A percentile compares a stretch with the other conserved stretches of the same genome.
phyloP scores from a whole-genome alignment of 2,797 vertebrate genomes.

The Melanotaenia pygmaea region DNA sequence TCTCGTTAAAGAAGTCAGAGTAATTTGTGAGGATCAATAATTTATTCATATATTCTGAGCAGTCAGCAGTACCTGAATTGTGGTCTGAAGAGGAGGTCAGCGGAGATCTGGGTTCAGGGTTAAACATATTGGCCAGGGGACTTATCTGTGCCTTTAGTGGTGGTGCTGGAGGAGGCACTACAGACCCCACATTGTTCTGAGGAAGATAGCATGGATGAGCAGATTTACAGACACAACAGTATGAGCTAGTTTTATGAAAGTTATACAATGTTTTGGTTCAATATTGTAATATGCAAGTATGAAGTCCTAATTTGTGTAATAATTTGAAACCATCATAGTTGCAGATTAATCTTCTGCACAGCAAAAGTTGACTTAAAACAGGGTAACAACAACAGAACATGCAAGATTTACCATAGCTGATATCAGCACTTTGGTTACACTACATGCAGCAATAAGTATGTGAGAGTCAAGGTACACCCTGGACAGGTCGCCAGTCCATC shows the following conservation, averaged over 20 bases:
- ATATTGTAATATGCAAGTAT: neutral
- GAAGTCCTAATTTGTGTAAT: slow-evolving; percentile 2
- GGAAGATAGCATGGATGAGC: slow-evolving; percentile 8
- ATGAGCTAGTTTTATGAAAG: neutral
- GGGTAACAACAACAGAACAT: slow-evolving; percentile 9
- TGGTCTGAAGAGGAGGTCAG: slow-evolving; percentile 72
- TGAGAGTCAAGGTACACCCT: neutral
- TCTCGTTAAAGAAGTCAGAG: neutral
- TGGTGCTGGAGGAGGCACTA: slow-evolving; percentile 89
- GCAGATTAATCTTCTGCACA: slow-evolving; percentile 1
- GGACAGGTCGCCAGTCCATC: neutral
- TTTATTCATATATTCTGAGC: neutral
- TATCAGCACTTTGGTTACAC: slow-evolving; percentile 27
- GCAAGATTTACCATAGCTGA: slow-evolving; percentile 18
- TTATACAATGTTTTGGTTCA: neutral
- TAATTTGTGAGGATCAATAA: neutral
- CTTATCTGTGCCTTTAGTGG: slow-evolving; percentile 86
- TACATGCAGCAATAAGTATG: neutral
- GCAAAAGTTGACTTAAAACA: slow-evolving; percentile 29
- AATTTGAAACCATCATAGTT: slow-evolving; percentile 1
- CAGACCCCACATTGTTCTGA: slow-evolving; percentile 71
- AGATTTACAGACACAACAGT: neutral
- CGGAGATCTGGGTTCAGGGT: slow-evolving; percentile 78
- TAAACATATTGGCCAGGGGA: slow-evolving; percentile 93
- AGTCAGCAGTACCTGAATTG: slow-evolving; percentile 64